Evolutionary conservation across 2,113 vertebrate species (phyloP), one percentile per base, ranked within the genome.

Genomic region (Microtus oregoni): DNA sequence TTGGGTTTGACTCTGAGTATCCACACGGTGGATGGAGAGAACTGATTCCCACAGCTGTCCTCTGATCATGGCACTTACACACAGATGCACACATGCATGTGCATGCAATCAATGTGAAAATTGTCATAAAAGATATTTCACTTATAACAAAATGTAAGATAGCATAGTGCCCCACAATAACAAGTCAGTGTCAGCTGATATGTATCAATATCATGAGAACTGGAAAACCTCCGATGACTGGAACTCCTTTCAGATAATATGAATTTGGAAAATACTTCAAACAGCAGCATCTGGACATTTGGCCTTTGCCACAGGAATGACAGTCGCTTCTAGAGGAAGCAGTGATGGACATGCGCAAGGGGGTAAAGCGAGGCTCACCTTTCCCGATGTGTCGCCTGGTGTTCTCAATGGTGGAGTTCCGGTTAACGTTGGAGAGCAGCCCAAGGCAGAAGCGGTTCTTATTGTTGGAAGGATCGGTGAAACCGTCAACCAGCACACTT

Each of bases 341-440:
- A 0, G 26, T 35, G 70, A 35, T 17, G 76, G 32, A 82, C 32
- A 28, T 35, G 1, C 28, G 7, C 93, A 52, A 58, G 55, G 75
- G 61, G 38, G 12, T 28, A 15, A 17, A 38, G 0, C 77, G 58
- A 89, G 55, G 28, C 91, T 96, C 95, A 99, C 99, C 99, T 99
- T 99, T 99, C 94, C 99, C 99, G 50, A 99, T 99, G 91, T 99
- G 99, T 97, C 99, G 98, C 97, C 99, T 99, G 0, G 99, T 99
- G 98, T 99, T 99, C 98, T 99, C 99, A 14, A 99, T 99, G 89
- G 99, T 99, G 92, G 99, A 99, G 98, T 99, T 99, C 98, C 99
- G 99, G 98, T 99, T 99, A 89, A 99, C 99, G 0, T 99, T 99
- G 32, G 99, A 99, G 65, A 99, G 99, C 96, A 99, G 99, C 97